Conservation (phyloP, 2,888 invertebrate species). For the Alentia gelatinosa region DNA sequence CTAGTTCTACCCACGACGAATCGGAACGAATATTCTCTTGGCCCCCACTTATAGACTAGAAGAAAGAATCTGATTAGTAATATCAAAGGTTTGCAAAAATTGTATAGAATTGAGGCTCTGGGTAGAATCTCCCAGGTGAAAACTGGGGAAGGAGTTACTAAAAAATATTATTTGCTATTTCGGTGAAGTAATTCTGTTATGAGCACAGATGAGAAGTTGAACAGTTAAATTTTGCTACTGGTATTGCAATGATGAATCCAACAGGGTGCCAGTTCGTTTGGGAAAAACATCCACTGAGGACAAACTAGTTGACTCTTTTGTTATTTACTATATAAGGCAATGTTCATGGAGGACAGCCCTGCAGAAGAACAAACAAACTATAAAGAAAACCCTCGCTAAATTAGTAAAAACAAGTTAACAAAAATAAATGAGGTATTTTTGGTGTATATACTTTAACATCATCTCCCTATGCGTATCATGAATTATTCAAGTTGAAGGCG, state of each 20-base stretch:
- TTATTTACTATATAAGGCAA: slow-evolving; percentile 21
- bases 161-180: too few relatives aligned
- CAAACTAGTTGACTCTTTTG: too few relatives aligned
- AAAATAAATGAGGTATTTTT: slow-evolving; percentile 23
- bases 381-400: background rate
- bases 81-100: background rate
- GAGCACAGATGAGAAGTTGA: too few relatives aligned
- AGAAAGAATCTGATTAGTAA: background rate
- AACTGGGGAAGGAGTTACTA: too few relatives aligned
- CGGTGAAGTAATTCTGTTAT: too few relatives aligned
- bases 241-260: too few relatives aligned
- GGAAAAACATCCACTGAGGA: too few relatives aligned
- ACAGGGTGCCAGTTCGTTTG: too few relatives aligned
- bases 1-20: background rate
- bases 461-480: slow-evolving; percentile 10
- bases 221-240: too few relatives aligned
- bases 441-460: slow-evolving; percentile 20
- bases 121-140: too few relatives aligned
- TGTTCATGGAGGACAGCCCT: background rate
- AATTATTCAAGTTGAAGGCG: slow-evolving; percentile 5
- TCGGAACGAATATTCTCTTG: background rate
- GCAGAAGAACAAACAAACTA: background rate
- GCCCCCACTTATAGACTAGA: slow-evolving; percentile 18
- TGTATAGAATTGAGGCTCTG: too few relatives aligned
- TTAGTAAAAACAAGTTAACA: background rate